Evolutionary conservation across 2,113 vertebrate species (phyloP).

Genomic region (Elgaria multicarinata): DNA sequence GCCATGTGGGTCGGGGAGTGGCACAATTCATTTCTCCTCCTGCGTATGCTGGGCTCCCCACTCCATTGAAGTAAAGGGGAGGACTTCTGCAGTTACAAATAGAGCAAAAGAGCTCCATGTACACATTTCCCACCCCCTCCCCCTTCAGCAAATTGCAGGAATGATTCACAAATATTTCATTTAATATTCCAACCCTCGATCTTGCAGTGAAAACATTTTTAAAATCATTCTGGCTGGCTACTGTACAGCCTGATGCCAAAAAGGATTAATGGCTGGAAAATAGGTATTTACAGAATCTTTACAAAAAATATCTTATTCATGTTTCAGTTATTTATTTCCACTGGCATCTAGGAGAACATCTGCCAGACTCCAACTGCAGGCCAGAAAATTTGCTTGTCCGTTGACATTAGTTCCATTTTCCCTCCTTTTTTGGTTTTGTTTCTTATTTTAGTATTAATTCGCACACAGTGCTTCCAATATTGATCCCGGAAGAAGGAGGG

Average conservation of each 20-base stretch:
- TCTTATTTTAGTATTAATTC: conserved; percentile 49
- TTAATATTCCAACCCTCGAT: conserved; percentile 21
- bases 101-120: neutral
- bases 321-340: conserved; percentile 49
- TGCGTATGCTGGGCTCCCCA: neutral
- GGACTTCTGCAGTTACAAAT: neutral
- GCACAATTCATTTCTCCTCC: too few relatives aligned
- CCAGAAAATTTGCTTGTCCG: conserved; percentile 49
- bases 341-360: conserved; percentile 44
- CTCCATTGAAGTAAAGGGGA: neutral
- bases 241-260: conserved; percentile 6
- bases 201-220: conserved; percentile 16
- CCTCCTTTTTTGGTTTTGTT: neutral
- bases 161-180: neutral
- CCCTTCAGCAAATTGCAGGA: neutral
- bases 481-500: conserved; percentile 36
- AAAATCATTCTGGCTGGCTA: conserved; percentile 9
- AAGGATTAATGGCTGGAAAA: conserved; percentile 23
- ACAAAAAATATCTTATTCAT: conserved; percentile 55
- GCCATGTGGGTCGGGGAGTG: too few relatives aligned
- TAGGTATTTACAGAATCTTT: conserved; percentile 43
- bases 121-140: too few relatives aligned
- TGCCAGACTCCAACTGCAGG: conserved; percentile 36
- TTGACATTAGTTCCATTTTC: neutral
- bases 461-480: conserved; percentile 19